Conservation (phyloP, 2,113 vertebrate species). For the Daubentonia madagascariensis region DNA sequence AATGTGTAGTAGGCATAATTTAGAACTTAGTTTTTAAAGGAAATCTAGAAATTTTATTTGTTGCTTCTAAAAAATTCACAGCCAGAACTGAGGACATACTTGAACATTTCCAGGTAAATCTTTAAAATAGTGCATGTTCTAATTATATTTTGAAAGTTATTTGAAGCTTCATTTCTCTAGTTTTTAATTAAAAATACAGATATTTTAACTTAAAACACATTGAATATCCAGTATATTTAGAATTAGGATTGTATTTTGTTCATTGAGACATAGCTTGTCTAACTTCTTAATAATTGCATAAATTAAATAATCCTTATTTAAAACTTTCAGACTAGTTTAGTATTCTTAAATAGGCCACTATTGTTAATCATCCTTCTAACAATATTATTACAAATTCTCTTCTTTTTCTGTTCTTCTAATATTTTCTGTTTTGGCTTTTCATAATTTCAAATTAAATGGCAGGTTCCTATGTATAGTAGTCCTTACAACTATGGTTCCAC, state of each 20-base stretch:
- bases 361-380: slow-evolving; percentile 5
- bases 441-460: slow-evolving; percentile 37
- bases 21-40: neutral
- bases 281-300: neutral
- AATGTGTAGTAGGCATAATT: neutral
- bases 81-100: neutral
- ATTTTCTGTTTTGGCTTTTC: slow-evolving; percentile 44
- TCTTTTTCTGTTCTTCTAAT: slow-evolving; percentile 25
- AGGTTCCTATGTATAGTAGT: slow-evolving; percentile 5
- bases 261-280: neutral
- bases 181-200: neutral
- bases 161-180: slow-evolving; percentile 3
- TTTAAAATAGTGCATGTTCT: slow-evolving; percentile 25
- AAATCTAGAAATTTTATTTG: neutral
- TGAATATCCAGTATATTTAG: neutral
- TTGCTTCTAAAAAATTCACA: neutral
- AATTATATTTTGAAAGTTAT: neutral
- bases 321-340: neutral
- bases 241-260: neutral
- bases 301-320: neutral
- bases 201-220: neutral
- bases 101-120: neutral
- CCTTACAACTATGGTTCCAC: neutral
- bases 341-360: neutral
- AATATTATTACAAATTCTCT: neutral